Percentiles rank a stretch among this genome's conserved stretches.
Evolutionary conservation across 1,140 invertebrate genomes (phyloP).

Genomic region (Myzus persicae): DNA sequence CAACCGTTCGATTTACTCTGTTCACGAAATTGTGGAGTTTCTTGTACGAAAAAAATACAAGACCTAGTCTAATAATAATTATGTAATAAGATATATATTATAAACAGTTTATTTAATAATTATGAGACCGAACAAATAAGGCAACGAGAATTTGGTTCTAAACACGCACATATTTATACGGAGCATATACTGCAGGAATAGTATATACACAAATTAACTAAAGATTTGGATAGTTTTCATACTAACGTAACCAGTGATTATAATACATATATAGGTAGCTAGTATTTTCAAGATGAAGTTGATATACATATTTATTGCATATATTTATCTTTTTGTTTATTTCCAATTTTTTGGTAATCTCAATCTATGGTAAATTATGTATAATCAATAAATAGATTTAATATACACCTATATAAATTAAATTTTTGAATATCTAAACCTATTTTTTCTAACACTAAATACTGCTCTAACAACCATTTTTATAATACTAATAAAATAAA

Average conservation of each 20-base stretch:
- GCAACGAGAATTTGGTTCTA: not conserved
- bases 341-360: not conserved
- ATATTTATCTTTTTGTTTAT: not conserved
- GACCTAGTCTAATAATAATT: not conserved
- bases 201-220: not conserved
- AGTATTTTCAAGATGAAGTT: not conserved
- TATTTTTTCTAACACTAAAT: not conserved
- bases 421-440: not conserved
- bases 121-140: not conserved
- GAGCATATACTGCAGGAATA: not conserved
- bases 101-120: constrained; percentile 15
- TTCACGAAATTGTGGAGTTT: not conserved
- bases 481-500: not conserved
- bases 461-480: not conserved
- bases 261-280: not conserved
- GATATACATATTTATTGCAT: not conserved
- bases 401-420: not conserved
- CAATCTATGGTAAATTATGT: not conserved
- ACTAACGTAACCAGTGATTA: constrained; percentile 2
- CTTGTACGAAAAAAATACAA: not conserved
- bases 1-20: not conserved
- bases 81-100: not conserved
- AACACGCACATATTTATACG: constrained; percentile 21
- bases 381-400: not conserved
- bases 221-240: not conserved